Conservation (phyloP, 2,797 vertebrate species). For the Pipistrellus kuhlii region DNA sequence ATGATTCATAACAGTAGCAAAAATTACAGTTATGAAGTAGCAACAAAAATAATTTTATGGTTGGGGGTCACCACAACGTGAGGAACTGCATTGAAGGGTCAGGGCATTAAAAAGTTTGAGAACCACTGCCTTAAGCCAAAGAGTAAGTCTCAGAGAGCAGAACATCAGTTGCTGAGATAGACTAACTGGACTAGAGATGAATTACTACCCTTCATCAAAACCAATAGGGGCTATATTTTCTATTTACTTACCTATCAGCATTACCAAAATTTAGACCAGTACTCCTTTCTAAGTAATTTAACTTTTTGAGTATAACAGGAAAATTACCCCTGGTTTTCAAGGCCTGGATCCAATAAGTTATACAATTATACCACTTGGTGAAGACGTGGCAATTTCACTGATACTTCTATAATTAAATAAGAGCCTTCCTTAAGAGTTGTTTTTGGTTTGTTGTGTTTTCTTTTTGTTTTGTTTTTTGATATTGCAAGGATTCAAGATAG, state of each 20-base stretch:
- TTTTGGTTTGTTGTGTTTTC: background rate
- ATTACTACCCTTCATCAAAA: background rate
- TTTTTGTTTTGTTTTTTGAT: background rate
- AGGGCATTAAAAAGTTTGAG: no score
- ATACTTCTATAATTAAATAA: constrained; percentile 69
- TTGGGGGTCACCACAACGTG: no score
- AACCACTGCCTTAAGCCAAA: background rate
- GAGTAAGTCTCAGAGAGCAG: background rate
- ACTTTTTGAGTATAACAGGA: background rate
- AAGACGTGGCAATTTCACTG: constrained; percentile 37
- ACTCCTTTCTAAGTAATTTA: background rate
- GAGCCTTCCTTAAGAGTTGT: no score
- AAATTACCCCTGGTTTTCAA: background rate
- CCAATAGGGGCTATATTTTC: background rate
- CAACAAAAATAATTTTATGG: no score
- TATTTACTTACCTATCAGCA: background rate
- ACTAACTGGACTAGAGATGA: background rate
- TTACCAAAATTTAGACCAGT: background rate
- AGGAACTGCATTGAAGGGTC: no score
- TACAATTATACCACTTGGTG: constrained; percentile 17
- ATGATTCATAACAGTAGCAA: no score
- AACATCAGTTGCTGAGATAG: background rate
- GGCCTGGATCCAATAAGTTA: constrained; percentile 16
- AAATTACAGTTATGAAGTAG: no score
- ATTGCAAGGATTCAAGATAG: background rate